A percentile compares a stretch with the other conserved stretches of the same genome.
These are phyloP conservation scores for Sphinx pinastri DNA, from an alignment of 2,888 invertebrate genomes.

Conservation along the genomic window DNA sequence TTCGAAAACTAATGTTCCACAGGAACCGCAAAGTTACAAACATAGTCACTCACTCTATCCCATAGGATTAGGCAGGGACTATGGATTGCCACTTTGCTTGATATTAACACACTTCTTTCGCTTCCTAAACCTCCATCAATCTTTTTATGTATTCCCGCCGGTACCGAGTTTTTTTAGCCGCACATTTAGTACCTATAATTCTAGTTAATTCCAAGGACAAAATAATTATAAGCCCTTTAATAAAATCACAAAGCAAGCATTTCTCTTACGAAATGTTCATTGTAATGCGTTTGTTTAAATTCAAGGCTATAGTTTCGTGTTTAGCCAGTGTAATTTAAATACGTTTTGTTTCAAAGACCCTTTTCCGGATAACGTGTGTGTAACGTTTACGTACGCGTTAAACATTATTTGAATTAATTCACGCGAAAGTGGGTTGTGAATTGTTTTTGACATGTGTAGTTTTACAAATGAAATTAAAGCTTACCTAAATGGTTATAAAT, in stretches of 20 bases:
- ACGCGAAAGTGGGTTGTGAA: background rate
- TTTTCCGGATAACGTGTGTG: constrained; percentile 10
- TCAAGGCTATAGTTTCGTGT: constrained; percentile 23
- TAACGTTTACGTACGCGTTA: background rate
- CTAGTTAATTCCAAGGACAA: background rate
- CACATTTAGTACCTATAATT: no score
- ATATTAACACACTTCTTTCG: no score
- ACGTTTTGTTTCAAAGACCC: constrained; percentile 23
- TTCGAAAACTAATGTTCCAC: no score
- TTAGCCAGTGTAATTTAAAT: constrained; percentile 24
- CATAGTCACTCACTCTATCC: no score
- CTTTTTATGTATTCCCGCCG: no score
- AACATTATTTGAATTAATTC: background rate
- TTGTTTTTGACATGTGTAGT: constrained; percentile 11
- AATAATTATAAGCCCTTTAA: background rate
- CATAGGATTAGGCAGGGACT: no score
- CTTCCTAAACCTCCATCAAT: no score
- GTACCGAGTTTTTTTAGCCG: no score
- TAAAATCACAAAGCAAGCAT: constrained; percentile 6
- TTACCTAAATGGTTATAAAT: no score
- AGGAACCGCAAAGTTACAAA: no score
- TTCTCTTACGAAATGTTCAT: constrained; percentile 10
- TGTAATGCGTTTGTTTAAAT: constrained; percentile 6
- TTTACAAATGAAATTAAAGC: background rate
- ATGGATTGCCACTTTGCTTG: no score